Conservation (phyloP, 2,797 vertebrate genomes). For the Eulemur mongoz region DNA sequence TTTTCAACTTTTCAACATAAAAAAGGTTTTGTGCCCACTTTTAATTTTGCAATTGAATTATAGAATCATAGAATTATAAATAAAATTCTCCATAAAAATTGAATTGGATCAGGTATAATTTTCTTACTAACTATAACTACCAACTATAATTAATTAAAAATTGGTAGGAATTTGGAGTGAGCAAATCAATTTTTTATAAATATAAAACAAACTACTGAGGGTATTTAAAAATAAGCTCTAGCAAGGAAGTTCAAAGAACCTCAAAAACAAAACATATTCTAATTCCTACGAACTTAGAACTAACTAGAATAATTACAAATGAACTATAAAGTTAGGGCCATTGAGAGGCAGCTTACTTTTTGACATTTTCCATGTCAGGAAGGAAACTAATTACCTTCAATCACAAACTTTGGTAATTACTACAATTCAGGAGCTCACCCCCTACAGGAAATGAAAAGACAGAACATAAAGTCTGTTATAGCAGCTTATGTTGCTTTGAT, state of each 20-base stretch:
- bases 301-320: conserved; percentile 24
- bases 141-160: background rate
- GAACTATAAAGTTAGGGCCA: background rate
- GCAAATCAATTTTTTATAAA: background rate
- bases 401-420: conserved; percentile 74
- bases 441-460: conserved; percentile 71
- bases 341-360: conserved; percentile 27
- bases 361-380: conserved; percentile 68
- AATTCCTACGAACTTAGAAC: background rate
- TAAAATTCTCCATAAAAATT: background rate
- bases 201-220: background rate
- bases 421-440: conserved; percentile 70
- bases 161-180: background rate
- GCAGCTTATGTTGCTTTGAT: conserved; percentile 77
- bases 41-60: conserved; percentile 35
- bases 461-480: conserved; percentile 63
- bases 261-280: conserved; percentile 39
- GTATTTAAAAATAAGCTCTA: conserved; percentile 37
- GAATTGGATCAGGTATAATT: background rate
- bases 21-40: background rate
- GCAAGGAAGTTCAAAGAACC: conserved; percentile 48
- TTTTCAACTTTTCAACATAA: conserved; percentile 5
- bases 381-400: conserved; percentile 75
- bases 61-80: background rate
- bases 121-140: background rate